These are phyloP conservation scores for Astreopora myriophthalma DNA, from an alignment of 64 coral and sea anemone species.

Conservation along the genomic window DNA sequence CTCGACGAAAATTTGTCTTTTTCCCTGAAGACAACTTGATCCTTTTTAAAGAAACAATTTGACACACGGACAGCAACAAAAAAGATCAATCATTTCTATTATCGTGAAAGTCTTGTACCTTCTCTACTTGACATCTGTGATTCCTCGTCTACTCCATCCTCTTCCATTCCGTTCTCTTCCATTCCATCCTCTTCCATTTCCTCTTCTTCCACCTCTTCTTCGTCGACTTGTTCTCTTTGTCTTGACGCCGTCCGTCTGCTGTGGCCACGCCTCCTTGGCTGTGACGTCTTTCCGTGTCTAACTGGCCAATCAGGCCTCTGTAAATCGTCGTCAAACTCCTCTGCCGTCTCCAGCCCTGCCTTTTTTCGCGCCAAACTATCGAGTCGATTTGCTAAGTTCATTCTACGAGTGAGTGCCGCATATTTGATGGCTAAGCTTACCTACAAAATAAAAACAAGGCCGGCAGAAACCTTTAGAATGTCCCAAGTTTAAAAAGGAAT, in stretches of 20 bases:
- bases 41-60: too few species aligned
- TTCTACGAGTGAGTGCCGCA: constrained; percentile 81
- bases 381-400: constrained; percentile 91
- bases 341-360: constrained; percentile 78
- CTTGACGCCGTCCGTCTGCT: not conserved
- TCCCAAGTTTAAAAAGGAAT: not conserved
- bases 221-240: constrained; percentile 3
- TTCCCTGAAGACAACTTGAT: too few species aligned
- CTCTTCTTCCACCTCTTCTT: constrained; percentile 63
- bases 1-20: too few species aligned
- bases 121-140: not conserved
- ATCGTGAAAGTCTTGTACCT: constrained; percentile 18
- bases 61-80: too few species aligned
- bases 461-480: not conserved
- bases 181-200: constrained; percentile 27
- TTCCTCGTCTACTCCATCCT: constrained; percentile 40
- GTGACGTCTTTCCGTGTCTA: not conserved
- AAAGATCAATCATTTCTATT: not conserved
- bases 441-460: constrained; percentile 40
- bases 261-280: not conserved
- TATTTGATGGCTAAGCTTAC: constrained; percentile 98
- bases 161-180: constrained; percentile 41
- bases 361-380: constrained; percentile 76
- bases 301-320: constrained; percentile 24
- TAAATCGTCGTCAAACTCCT: constrained; percentile 47